Evolutionary conservation across 1,140 invertebrate species (phyloP), one percentile per base, ranked within the genome.

Genomic region (Orchesella cincta): DNA sequence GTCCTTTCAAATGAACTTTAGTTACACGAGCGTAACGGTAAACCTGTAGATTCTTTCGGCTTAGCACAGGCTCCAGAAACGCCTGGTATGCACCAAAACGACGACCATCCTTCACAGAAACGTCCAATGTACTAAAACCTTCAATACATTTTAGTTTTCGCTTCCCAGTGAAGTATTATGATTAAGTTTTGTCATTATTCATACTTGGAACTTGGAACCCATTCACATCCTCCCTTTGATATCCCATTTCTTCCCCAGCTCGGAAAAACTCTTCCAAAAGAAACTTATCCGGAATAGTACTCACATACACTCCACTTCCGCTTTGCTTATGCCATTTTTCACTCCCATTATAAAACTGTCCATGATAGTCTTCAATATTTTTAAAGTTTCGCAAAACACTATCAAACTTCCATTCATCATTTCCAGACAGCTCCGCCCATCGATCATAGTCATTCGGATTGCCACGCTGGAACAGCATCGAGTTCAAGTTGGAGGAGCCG

Each of bases 211-310:
- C 94, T 76, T 92, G 91, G 77, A 93, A 92, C 0, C 95, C 95
- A 85, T 97, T 96, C 57, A 95, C 92, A 82, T 97, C 94, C 83
- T 94, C 95, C 75, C 93, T 90, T n/a, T 36, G 64, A 83, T 97
- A 97, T 0, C 96, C 95, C 87, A 96, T 90, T 85, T 98, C 93
- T 26, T 90, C 86, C 0, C 95, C 95, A 2, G 91, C 95, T 84
- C 95, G 90, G 18, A 97, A 90, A 82, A 98, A 98, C 23, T 92
- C 92, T 0, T 90, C 88, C 0, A 92, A 92, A 57, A 95, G 84
- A 0, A 93, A 92, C 0, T 93, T 95, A 36, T 92, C 26, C 8
- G 70, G 46, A 1, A n/a, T 1, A 12, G 67, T 72, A 23, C 26
- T 34, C 14, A 76, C 76, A 26, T 76, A 52, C 0, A 57, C 52